Evolutionary conservation across 2,797 vertebrate genomes (phyloP).

Genomic region (Acanthurus tractus): DNA sequence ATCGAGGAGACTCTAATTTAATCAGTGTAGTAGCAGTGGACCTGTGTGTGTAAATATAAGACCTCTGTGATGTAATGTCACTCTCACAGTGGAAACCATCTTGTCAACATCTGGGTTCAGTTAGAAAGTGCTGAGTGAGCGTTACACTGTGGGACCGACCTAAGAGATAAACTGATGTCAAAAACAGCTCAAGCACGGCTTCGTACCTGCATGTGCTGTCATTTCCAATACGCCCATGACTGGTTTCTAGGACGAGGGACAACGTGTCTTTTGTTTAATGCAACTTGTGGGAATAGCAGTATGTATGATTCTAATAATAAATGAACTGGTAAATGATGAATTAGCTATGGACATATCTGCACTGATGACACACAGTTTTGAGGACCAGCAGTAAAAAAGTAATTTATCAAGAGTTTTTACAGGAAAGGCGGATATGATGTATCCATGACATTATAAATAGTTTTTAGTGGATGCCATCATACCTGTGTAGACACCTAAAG

Average conservation of each 20-base stretch:
- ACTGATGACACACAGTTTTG: background rate
- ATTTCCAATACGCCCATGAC: background rate
- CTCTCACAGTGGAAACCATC: slow-evolving; percentile 3
- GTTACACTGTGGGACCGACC: slow-evolving; percentile 16
- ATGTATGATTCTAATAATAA: background rate
- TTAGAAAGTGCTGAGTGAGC: slow-evolving; percentile 37
- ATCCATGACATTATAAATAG: no score
- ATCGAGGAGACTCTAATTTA: slow-evolving; percentile 20
- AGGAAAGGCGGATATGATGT: background rate
- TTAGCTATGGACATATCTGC: background rate
- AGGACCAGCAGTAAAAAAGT: background rate
- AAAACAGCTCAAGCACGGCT: slow-evolving; percentile 1
- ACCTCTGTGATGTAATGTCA: slow-evolving; percentile 21
- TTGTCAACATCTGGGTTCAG: slow-evolving; percentile 42
- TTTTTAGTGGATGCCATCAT: background rate
- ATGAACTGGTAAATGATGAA: background rate
- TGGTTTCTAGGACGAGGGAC: background rate
- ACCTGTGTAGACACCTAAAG: background rate
- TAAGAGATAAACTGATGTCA: slow-evolving; percentile 18
- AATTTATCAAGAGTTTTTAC: background rate
- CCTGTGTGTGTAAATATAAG: slow-evolving; percentile 28
- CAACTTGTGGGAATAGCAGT: slow-evolving; percentile 1
- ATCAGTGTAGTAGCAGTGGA: slow-evolving; percentile 8
- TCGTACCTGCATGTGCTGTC: background rate
- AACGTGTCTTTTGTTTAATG: background rate